These are phyloP conservation scores for Catamblyrhynchus diadema DNA, from an alignment of 2,797 vertebrate genomes.

Conservation along the genomic window DNA sequence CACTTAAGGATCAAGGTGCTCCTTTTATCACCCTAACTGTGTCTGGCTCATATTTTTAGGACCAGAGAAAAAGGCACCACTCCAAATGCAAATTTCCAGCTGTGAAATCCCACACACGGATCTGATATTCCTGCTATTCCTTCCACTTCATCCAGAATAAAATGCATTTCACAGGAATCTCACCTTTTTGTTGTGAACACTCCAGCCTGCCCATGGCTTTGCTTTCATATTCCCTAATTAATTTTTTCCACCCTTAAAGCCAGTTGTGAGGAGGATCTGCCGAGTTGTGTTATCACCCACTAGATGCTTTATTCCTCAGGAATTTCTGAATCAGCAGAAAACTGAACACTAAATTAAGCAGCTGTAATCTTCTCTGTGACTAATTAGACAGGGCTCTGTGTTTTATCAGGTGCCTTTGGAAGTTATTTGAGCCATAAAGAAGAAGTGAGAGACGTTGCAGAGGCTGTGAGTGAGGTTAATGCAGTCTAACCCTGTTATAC, in stretches of 20 bases:
- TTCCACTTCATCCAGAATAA: not conserved
- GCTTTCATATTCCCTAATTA: not conserved
- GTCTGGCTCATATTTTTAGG: not conserved
- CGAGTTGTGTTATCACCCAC: rapidly evolving
- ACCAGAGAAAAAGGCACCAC: not conserved
- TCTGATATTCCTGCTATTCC: not conserved
- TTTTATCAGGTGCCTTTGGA: not conserved
- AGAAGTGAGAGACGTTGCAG: not conserved
- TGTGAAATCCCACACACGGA: rapidly evolving
- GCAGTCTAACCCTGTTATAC: not conserved
- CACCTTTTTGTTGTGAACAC: not conserved
- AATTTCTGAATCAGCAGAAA: not conserved
- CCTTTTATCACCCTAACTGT: not conserved
- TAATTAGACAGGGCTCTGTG: conserved; percentile 11
- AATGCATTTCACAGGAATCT: not conserved
- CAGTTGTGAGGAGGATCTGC: not conserved
- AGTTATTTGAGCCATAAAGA: not conserved
- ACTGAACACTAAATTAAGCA: conserved; percentile 2
- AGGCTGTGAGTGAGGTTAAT: conserved; percentile 16
- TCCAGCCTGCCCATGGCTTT: not conserved
- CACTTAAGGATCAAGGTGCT: not conserved
- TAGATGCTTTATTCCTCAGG: not conserved
- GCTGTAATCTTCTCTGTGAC: not conserved
- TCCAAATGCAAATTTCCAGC: not conserved
- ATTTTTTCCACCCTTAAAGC: not conserved